Evolutionary conservation across 2,797 vertebrate species (phyloP).

Genomic region (Sebastes kiyomatsui): DNA sequence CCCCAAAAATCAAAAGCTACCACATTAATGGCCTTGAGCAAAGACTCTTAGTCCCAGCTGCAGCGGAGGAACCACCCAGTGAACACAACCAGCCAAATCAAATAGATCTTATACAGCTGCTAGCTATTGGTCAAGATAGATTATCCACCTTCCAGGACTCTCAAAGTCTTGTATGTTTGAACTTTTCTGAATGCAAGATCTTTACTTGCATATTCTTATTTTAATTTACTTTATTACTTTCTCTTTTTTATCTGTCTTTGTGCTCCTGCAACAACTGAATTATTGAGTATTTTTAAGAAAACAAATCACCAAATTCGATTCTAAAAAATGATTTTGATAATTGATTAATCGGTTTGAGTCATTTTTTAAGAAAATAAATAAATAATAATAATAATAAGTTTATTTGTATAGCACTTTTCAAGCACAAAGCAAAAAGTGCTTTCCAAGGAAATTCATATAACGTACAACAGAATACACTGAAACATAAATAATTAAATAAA

Average conservation of each 20-base stretch:
- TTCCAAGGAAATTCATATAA: too few species aligned
- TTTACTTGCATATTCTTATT: neutral
- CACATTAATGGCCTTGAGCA: neutral
- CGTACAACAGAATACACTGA: too few species aligned
- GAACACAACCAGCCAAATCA: constrained; percentile 13
- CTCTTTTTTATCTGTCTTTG: neutral
- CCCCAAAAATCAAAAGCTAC: constrained; percentile 20
- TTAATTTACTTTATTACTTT: neutral
- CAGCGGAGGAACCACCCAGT: constrained; percentile 10
- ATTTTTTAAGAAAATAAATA: too few species aligned
- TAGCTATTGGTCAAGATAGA: neutral
- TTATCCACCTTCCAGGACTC: neutral
- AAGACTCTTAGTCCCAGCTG: constrained; percentile 6
- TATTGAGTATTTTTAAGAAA: too few species aligned
- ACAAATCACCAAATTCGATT: too few species aligned
- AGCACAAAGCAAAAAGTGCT: too few species aligned
- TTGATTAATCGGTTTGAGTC: too few species aligned
- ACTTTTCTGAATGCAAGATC: neutral
- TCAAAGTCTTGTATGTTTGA: neutral
- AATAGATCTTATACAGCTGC: neutral
- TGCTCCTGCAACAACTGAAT: neutral
- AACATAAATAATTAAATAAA: too few species aligned
- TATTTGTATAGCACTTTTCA: too few species aligned
- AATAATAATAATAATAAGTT: too few species aligned
- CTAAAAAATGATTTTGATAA: too few species aligned